Evolutionary conservation across 2,797 vertebrate genomes (phyloP).

Genomic region (Micrastur ruficollis): DNA sequence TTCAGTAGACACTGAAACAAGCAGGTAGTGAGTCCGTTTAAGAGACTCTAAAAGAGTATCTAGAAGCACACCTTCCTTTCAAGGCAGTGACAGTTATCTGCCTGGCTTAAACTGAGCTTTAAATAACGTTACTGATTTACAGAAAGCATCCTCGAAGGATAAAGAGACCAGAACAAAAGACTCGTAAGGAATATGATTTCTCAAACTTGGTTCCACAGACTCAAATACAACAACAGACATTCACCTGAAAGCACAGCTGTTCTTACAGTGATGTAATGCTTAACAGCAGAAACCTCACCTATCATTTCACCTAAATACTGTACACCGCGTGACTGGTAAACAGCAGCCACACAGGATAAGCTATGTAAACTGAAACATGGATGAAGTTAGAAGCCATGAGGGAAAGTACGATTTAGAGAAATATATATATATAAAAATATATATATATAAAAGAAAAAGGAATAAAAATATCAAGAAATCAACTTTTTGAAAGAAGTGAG

Average conservation of each 20-base stretch:
- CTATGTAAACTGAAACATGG: not conserved
- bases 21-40: not conserved
- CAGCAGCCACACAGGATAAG: not conserved
- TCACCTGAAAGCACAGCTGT: not conserved
- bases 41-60: not conserved
- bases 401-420: not conserved
- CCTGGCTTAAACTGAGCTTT: not conserved
- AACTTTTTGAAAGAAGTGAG: not conserved
- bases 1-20: not conserved
- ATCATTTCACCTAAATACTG: not conserved
- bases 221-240: not conserved
- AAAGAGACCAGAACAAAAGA: not conserved
- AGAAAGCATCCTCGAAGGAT: not conserved
- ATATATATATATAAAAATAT: not conserved
- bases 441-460: not conserved
- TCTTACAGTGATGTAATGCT: not conserved
- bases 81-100: not conserved
- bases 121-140: not conserved
- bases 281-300: not conserved
- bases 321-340: not conserved
- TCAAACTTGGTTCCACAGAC: not conserved
- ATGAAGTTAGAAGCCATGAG: not conserved
- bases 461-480: rapidly evolving
- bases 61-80: not conserved
- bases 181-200: not conserved